phyloP scores from a whole-genome alignment of 2,797 vertebrate genomes.

The Alca torda region DNA sequence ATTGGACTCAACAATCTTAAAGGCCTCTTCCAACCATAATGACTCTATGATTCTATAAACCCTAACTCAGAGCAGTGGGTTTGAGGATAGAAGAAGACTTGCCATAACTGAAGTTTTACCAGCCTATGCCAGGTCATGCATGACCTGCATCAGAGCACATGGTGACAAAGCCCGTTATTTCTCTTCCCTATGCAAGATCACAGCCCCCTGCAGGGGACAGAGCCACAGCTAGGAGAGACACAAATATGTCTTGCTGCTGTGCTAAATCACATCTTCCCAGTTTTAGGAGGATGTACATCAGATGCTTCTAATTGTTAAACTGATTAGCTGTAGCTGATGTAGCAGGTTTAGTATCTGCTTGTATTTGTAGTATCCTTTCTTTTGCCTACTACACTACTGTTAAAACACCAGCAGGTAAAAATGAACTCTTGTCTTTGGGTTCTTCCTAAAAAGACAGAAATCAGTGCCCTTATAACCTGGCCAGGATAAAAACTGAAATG shows the following conservation, averaged over 20 bases:
- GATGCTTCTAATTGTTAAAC: background rate
- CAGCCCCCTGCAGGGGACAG: background rate
- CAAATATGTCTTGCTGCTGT: accelerated
- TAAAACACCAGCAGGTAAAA: background rate
- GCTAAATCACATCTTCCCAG: background rate
- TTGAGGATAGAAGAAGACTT: background rate
- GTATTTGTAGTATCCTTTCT: background rate
- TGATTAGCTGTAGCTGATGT: background rate
- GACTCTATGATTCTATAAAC: background rate
- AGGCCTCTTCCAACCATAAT: background rate
- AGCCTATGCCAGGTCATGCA: accelerated
- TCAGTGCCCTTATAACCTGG: background rate
- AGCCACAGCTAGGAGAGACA: background rate
- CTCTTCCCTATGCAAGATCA: background rate
- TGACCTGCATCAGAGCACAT: background rate
- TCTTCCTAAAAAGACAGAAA: background rate
- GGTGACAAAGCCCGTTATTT: background rate
- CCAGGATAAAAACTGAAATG: background rate
- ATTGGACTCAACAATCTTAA: background rate
- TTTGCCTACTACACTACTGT: background rate
- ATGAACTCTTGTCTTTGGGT: background rate
- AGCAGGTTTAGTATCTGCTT: background rate
- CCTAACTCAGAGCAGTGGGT: background rate
- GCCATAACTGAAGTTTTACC: background rate
- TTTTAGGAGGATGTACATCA: background rate